A percentile compares a stretch with the other conserved stretches of the same genome.
phyloP scores from a whole-genome alignment of 2,888 invertebrate species.

The Reticulitermes lucifugus region DNA sequence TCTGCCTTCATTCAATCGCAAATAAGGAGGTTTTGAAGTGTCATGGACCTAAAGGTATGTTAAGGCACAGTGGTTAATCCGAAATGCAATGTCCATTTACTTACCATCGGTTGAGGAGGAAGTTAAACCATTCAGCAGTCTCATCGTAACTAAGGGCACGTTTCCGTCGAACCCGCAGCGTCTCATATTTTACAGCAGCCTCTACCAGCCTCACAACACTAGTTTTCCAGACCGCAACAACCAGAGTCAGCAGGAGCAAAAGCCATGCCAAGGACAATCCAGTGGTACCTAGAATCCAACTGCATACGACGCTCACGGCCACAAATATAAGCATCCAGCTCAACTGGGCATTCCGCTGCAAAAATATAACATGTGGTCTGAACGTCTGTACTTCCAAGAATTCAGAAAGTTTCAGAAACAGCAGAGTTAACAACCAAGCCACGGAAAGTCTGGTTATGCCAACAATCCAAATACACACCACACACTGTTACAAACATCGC shows the following conservation, averaged over 20 bases:
- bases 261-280: slow-evolving; percentile 63
- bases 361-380: not conserved
- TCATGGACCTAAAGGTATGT: no score
- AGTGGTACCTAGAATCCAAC: slow-evolving; percentile 61
- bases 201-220: slow-evolving; percentile 60
- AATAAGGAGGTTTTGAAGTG: no score
- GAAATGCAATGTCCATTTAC: slow-evolving; percentile 53
- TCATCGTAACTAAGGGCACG: slow-evolving; percentile 66
- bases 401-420: not conserved
- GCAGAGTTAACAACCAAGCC: not conserved
- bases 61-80: no score
- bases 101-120: slow-evolving; percentile 68
- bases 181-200: slow-evolving; percentile 59
- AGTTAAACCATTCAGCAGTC: slow-evolving; percentile 68
- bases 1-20: no score
- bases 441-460: not conserved
- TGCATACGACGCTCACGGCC: slow-evolving; percentile 50
- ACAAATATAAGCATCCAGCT: slow-evolving; percentile 59
- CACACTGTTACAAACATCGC: not conserved
- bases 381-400: not conserved
- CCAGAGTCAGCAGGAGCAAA: slow-evolving; percentile 60
- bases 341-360: slow-evolving; percentile 51
- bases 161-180: slow-evolving; percentile 63
- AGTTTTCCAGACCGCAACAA: slow-evolving; percentile 59
- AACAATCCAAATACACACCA: not conserved